Evolutionary conservation across 2,113 vertebrate genomes (phyloP), one percentile per base, ranked within the genome.

Genomic region (Periophthalmodon schlosseri): DNA sequence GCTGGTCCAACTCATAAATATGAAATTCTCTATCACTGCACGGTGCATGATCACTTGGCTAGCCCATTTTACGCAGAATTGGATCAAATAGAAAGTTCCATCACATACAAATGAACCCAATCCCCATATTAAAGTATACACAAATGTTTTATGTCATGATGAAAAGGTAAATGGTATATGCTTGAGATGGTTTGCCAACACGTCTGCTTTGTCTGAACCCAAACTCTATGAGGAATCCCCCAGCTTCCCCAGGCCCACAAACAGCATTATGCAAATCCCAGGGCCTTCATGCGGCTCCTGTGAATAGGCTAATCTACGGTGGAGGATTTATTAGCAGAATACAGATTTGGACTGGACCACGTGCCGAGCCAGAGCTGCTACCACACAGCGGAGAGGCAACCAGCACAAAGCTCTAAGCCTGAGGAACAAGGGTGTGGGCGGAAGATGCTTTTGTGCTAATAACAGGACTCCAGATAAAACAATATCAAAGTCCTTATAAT

Each of bases 291-390:
- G 52, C 1, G 34, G 76, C 78, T 87, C 78, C 84, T 84, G 80
- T 79, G 70, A 86, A 82, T 56, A 70, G 75, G 73, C 73, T 83
- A 76, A 86, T 86, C 78, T 81, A 24, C 15, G 72, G 44, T 73
- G 24, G 66, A 63, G 80, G 84, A 76, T 86, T 88, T 75, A 78
- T 78, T 81, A n/a, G 21, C 75, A 56, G 84, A 86, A 83, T 82
- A 84, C 85, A 83, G 76, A 76, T 63, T 72, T 77, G 76, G 44
- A 52, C 36, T 0, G 36, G 69, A 82, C 74, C 74, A 85, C 77
- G 67, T 72, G 77, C 64, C 44, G 74, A 70, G 5, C 61, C 56
- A 28, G 57, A 23, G 57, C 23, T 28, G 57, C 23, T 28, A 10
- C 12, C 16, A 56, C 18, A 20, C 52, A 56, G 52, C 20, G 52